phyloP scores from a whole-genome alignment of 2,113 vertebrate genomes.

The Odontophorus gujanensis region DNA sequence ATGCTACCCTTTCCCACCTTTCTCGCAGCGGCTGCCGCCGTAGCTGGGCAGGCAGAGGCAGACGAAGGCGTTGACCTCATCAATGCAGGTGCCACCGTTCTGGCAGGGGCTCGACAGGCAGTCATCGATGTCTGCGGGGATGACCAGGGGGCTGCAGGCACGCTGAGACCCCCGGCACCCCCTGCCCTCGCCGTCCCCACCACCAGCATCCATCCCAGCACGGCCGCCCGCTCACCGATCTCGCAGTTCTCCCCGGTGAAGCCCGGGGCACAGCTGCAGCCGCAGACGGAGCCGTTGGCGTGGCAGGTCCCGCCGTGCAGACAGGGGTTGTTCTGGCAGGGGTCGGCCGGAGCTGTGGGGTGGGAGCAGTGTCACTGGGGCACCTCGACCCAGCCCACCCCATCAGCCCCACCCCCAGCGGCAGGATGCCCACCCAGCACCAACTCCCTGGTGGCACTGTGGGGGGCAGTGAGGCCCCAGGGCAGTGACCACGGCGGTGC shows the following conservation, averaged over 20 bases:
- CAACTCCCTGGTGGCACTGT: neutral
- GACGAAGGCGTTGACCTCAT: slow-evolving; percentile 90
- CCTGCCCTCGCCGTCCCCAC: fast-evolving
- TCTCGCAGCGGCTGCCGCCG: slow-evolving; percentile 90
- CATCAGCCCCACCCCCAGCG: neutral
- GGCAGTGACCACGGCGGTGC: neutral
- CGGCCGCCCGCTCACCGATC: slow-evolving; percentile 82
- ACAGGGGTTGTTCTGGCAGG: slow-evolving; percentile 92
- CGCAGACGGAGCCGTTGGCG: slow-evolving; percentile 84
- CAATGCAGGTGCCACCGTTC: slow-evolving; percentile 95
- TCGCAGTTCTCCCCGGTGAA: slow-evolving; percentile 96
- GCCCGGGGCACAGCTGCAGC: slow-evolving; percentile 90
- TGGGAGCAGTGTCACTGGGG: fast-evolving
- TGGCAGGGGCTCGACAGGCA: slow-evolving; percentile 85
- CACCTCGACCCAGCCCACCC: neutral
- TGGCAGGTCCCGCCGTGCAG: slow-evolving; percentile 91
- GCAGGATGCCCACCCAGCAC: neutral
- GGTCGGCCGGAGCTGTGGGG: slow-evolving; percentile 79
- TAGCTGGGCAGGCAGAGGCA: slow-evolving; percentile 97
- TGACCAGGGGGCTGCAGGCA: neutral
- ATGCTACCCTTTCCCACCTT: slow-evolving; percentile 81
- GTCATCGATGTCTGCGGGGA: slow-evolving; percentile 77
- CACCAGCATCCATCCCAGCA: neutral
- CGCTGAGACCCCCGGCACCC: fast-evolving
- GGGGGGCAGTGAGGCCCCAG: fast-evolving